phyloP scores from a whole-genome alignment of 2,113 vertebrate species.

The Danio rerio region GRCz12tu NC_133177.1:21735001-21735500 shows the following conservation, averaged over 20 bases:
- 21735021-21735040: too few relatives aligned
- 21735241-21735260: conserved; percentile 72
- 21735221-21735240: conserved; percentile 54
- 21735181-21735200: conserved; percentile 23
- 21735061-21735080: too few relatives aligned
- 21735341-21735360: conserved; percentile 44
- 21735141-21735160: neutral
- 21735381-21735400: neutral
- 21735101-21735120: neutral
- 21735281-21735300: conserved; percentile 58
- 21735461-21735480: neutral
- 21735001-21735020: too few relatives aligned
- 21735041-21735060: too few relatives aligned
- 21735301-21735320: conserved; percentile 65
- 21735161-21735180: conserved; percentile 25
- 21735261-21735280: conserved; percentile 62
- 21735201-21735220: conserved; percentile 57
- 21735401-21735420: neutral
- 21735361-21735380: neutral
- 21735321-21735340: neutral
- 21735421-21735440: neutral
- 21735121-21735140: neutral
- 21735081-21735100: too few relatives aligned
- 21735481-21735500: neutral
- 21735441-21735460: neutral